phyloP scores from a whole-genome alignment of 1,140 invertebrate species.

The Drosophila novamexicana region DNA sequence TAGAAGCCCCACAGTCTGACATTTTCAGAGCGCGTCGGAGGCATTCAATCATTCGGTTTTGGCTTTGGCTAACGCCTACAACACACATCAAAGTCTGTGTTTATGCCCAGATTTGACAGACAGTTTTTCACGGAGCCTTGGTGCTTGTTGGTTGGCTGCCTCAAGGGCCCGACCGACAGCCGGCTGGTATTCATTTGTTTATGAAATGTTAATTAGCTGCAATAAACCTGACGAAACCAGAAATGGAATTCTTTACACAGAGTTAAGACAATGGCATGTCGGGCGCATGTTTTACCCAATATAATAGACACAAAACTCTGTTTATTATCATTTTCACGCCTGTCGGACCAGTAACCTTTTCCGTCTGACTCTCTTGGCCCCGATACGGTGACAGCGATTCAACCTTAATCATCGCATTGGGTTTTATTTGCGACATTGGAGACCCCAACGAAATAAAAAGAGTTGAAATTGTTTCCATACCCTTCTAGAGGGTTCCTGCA shows the following conservation, averaged over 20 bases:
- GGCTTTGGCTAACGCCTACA: constrained; percentile 6
- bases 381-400: constrained; percentile 22
- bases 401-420: constrained; percentile 33
- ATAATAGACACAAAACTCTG: constrained; percentile 35
- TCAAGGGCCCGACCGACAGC: constrained; percentile 1
- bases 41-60: constrained; percentile 15
- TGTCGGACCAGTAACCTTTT: constrained; percentile 60
- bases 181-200: constrained; percentile 35
- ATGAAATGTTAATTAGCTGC: constrained; percentile 47
- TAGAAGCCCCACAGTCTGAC: constrained; percentile 1
- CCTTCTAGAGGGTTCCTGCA: constrained; percentile 12
- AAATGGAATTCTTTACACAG: constrained; percentile 8
- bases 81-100: constrained; percentile 20
- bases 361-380: constrained; percentile 26
- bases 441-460: background rate
- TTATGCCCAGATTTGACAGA: constrained; percentile 17
- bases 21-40: constrained; percentile 5
- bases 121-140: constrained; percentile 9
- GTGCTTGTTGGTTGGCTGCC: background rate
- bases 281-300: background rate
- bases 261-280: constrained; percentile 13
- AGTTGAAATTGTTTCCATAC: constrained; percentile 2
- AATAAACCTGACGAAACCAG: constrained; percentile 18
- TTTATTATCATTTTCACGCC: constrained; percentile 75
- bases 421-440: constrained; percentile 4